Percentiles rank a stretch among this genome's conserved stretches.
Conservation (phyloP, 2,797 vertebrate genomes). For the Heterohyrax brucei region DNA sequence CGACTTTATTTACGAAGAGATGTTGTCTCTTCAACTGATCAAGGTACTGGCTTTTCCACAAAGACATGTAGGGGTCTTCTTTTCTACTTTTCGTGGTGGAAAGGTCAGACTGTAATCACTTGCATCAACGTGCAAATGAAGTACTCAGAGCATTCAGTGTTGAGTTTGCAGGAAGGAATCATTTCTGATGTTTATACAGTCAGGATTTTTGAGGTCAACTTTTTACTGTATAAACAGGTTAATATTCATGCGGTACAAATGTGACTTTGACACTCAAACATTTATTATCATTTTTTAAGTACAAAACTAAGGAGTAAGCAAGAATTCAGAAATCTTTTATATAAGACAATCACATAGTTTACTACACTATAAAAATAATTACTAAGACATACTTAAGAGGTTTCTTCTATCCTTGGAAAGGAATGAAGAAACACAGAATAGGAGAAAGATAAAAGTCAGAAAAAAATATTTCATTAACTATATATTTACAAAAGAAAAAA, state of each 20-base stretch:
- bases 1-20: neutral
- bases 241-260: neutral
- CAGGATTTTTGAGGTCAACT: constrained; percentile 13
- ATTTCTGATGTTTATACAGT: neutral
- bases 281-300: neutral
- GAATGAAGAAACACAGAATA: neutral
- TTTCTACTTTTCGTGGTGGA: neutral
- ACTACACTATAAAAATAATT: neutral
- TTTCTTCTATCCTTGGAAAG: neutral
- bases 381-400: neutral
- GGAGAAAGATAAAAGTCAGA: neutral
- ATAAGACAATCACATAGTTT: neutral
- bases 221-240: neutral
- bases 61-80: neutral
- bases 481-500: neutral
- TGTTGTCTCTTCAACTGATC: neutral
- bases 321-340: neutral
- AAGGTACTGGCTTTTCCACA: neutral
- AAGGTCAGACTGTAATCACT: neutral
- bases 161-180: neutral
- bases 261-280: neutral
- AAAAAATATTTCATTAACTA: neutral
- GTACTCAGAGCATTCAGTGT: neutral
- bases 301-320: neutral
- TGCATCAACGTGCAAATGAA: neutral